phyloP scores from a whole-genome alignment of 2,888 invertebrate species.

The Scelioninae gen. 2 region DNA sequence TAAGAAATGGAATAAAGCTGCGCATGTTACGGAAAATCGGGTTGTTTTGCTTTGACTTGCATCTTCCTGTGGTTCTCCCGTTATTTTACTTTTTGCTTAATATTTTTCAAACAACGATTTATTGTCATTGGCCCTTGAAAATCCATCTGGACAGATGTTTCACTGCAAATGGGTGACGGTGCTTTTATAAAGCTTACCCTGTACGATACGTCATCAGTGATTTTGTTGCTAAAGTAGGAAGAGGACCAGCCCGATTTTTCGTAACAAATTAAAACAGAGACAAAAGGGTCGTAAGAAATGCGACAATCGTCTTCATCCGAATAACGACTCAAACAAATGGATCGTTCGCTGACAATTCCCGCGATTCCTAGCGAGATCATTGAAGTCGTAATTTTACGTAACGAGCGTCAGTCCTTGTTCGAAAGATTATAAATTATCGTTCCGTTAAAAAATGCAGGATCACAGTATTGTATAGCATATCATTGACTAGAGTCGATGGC shows the following conservation, averaged over 20 bases:
- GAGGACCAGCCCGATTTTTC: slow-evolving; percentile 38
- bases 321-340: background rate
- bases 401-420: slow-evolving; percentile 42
- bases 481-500: slow-evolving; percentile 60
- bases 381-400: slow-evolving; percentile 22
- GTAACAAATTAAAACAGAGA: slow-evolving; percentile 30
- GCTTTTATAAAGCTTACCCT: slow-evolving; percentile 55
- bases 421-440: slow-evolving; percentile 34
- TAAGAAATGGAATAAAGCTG: background rate
- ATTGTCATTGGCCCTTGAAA: slow-evolving; percentile 55
- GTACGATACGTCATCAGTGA: slow-evolving; percentile 43
- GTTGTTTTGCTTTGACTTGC: slow-evolving; percentile 36
- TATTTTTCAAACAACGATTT: slow-evolving; percentile 38
- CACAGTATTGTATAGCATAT: slow-evolving; percentile 59
- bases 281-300: background rate
- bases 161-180: slow-evolving; percentile 41
- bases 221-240: slow-evolving; percentile 32
- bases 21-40: slow-evolving; percentile 39
- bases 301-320: background rate
- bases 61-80: slow-evolving; percentile 7
- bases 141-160: slow-evolving; percentile 42
- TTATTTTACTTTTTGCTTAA: slow-evolving; percentile 11
- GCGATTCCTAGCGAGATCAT: slow-evolving; percentile 5
- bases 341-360: no score
- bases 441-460: slow-evolving; percentile 55